A percentile compares a stretch with the other conserved stretches of the same genome.
phyloP scores from a whole-genome alignment of 2,113 vertebrate genomes.

The Pundamilia nyererei region DNA sequence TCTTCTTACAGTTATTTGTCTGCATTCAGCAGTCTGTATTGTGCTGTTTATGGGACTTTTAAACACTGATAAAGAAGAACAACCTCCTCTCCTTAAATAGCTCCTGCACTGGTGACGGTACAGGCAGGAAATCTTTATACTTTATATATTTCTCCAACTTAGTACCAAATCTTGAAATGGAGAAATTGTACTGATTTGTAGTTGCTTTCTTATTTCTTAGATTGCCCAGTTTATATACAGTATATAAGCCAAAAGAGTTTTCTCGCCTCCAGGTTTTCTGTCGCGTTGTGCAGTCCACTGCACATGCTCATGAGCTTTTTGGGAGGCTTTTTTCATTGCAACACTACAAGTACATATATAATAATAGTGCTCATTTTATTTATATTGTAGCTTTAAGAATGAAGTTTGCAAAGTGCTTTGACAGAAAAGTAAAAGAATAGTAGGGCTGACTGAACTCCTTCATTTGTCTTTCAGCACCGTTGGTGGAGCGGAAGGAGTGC shows the following conservation, averaged over 20 bases:
- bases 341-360: neutral
- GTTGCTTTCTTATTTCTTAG: neutral
- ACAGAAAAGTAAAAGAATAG: neutral
- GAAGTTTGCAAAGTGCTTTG: neutral
- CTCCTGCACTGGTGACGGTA: neutral
- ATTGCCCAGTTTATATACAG: neutral
- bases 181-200: neutral
- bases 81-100: neutral
- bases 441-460: neutral
- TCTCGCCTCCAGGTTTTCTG: neutral
- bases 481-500: conserved; percentile 89
- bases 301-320: neutral
- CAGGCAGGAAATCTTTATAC: neutral
- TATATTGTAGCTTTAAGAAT: neutral
- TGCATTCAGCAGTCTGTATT: neutral
- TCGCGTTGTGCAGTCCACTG: neutral
- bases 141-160: neutral
- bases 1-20: neutral
- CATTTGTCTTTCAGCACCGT: neutral
- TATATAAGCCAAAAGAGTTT: neutral
- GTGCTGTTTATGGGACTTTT: neutral
- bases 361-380: neutral
- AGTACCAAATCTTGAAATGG: neutral
- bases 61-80: neutral
- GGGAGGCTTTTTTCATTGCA: neutral